phyloP scores from a whole-genome alignment of 2,888 invertebrate genomes.

The Noctua pronuba region DNA sequence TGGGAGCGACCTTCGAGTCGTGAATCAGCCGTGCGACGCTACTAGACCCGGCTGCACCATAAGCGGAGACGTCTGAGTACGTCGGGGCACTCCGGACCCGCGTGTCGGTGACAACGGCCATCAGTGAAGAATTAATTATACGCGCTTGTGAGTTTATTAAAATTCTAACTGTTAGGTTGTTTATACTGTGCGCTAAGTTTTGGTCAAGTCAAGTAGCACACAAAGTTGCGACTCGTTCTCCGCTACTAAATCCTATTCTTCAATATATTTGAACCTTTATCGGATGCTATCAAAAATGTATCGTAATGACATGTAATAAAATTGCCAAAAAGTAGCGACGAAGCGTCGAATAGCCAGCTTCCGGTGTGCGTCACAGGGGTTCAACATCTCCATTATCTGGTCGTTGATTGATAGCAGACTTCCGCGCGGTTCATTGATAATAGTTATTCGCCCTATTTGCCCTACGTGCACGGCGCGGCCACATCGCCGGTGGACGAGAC shows the following conservation, averaged over 20 bases:
- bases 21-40: conserved; percentile 76
- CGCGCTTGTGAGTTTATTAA: conserved; percentile 27
- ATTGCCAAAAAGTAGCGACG: conserved; percentile 65
- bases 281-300: conserved; percentile 21
- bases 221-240: neutral
- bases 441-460: conserved; percentile 79
- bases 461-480: conserved; percentile 64
- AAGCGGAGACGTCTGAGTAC: conserved; percentile 73
- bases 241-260: neutral
- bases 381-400: conserved; percentile 86
- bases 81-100: conserved; percentile 30
- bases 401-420: conserved; percentile 87
- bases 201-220: neutral
- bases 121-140: conserved; percentile 36
- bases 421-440: conserved; percentile 79
- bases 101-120: conserved; percentile 34
- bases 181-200: neutral
- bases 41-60: conserved; percentile 71
- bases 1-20: conserved; percentile 81
- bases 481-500: conserved; percentile 57
- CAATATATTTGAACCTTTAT: neutral
- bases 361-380: conserved; percentile 81
- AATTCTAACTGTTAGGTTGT: conserved; percentile 17
- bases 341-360: conserved; percentile 75
- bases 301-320: conserved; percentile 55